Base-by-base conservation (phyloP, 1,140 invertebrate genomes). In the Physella acuta region DNA sequence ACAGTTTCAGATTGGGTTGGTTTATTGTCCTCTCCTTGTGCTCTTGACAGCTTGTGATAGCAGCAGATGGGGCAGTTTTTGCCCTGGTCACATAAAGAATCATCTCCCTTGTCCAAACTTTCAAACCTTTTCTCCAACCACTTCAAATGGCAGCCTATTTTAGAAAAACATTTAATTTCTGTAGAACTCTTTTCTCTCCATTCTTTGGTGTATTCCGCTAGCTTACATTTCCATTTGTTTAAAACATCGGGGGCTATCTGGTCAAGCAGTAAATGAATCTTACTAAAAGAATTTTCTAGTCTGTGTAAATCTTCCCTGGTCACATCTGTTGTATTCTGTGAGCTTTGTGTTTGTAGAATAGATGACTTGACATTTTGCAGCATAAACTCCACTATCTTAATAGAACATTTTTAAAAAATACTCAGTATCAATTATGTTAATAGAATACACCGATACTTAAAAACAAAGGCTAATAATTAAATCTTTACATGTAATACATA, bases 381-480 rank as follows among this genome's bases (percentile, higher is more conserved):
- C 56, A 58, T 58, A 58, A 58, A 58, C 30, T 58, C 56, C 31
- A 34, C 56, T 3, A 58, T 2, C 56, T 58, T 30, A 53, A n/a
- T 20, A 58, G 56, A 34, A 34, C n/a, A n/a, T n/a, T n/a, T n/a
- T n/a, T n/a, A n/a, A n/a, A n/a, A n/a, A n/a, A n/a, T n/a, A n/a
- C n/a, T n/a, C n/a, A n/a, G n/a, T n/a, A n/a, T n/a, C n/a, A n/a
- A n/a, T n/a, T n/a, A n/a, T n/a, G n/a, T n/a, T n/a, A n/a, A n/a
- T n/a, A n/a, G n/a, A n/a, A n/a, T n/a, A n/a, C n/a, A n/a, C n/a
- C n/a, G n/a, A n/a, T n/a, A n/a, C n/a, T n/a, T n/a, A n/a, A n/a
- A n/a, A n/a, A n/a, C n/a, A n/a, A n/a, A n/a, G n/a, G n/a, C n/a
- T n/a, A n/a, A n/a, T n/a, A n/a, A n/a, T n/a, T n/a, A n/a, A n/a